phyloP scores from a whole-genome alignment of 1,140 invertebrate species.

The Cyclargus thomasi region DNA sequence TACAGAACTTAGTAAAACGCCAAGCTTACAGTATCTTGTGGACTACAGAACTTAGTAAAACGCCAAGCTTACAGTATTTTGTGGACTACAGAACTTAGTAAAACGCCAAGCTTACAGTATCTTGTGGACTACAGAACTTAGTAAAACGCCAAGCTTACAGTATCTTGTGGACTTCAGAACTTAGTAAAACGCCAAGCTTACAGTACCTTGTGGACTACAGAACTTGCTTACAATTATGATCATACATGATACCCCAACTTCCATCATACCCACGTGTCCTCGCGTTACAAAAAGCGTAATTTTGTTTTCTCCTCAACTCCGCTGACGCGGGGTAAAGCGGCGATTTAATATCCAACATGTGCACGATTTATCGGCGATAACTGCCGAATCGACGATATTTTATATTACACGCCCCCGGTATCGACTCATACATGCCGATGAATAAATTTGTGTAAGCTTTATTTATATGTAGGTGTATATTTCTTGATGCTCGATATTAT shows the following conservation, averaged over 20 bases:
- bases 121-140: too few relatives aligned
- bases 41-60: too few relatives aligned
- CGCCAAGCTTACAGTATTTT: too few relatives aligned
- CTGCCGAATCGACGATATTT: not conserved
- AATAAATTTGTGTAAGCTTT: not conserved
- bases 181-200: too few relatives aligned
- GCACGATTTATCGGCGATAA: not conserved
- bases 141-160: too few relatives aligned
- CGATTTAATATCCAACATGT: slow-evolving; percentile 1
- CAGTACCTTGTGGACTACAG: too few relatives aligned
- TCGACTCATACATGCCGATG: not conserved
- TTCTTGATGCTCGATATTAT: too few relatives aligned
- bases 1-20: too few relatives aligned
- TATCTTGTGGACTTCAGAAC: too few relatives aligned
- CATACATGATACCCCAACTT: not conserved
- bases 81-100: too few relatives aligned
- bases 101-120: too few relatives aligned
- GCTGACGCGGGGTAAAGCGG: not conserved
- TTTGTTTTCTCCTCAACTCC: not conserved
- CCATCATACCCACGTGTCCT: not conserved
- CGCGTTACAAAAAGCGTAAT: not conserved
- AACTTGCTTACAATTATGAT: not conserved
- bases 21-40: too few relatives aligned
- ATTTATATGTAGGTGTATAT: not conserved
- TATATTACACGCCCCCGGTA: not conserved